Evolutionary conservation across 2,888 invertebrate species (phyloP).

Genomic region (Hololepta plana): DNA sequence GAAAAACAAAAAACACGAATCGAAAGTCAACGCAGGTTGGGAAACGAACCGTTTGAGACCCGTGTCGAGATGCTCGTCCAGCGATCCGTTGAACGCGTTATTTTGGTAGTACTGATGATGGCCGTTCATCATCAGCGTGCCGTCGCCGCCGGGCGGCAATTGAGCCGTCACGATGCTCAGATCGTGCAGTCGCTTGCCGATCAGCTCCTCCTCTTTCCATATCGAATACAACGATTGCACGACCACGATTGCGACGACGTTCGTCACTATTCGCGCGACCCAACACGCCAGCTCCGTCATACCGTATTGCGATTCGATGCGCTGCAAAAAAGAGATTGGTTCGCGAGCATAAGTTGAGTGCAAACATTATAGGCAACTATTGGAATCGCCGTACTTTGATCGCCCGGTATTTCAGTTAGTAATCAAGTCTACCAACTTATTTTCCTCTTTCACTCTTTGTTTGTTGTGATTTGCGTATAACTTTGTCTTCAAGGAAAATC

Average conservation of each 20-base stretch:
- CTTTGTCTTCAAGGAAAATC: too few relatives aligned
- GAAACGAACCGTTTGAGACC: slow-evolving; percentile 14
- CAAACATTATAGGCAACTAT: too few relatives aligned
- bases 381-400: too few relatives aligned
- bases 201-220: slow-evolving; percentile 34
- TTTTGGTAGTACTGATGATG: slow-evolving; percentile 21
- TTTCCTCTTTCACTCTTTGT: too few relatives aligned
- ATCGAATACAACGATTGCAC: slow-evolving; percentile 31
- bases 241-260: slow-evolving; percentile 29
- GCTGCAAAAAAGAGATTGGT: slow-evolving; percentile 19
- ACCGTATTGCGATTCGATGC: slow-evolving; percentile 28
- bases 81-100: slow-evolving; percentile 22
- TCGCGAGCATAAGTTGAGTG: slow-evolving; percentile 1
- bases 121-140: too few relatives aligned
- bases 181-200: slow-evolving; percentile 28
- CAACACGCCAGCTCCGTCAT: slow-evolving; percentile 31
- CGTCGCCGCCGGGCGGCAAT: too few relatives aligned
- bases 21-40: neutral
- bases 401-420: too few relatives aligned
- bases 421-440: too few relatives aligned
- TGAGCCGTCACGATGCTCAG: too few relatives aligned
- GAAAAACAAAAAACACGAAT: neutral
- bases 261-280: slow-evolving; percentile 27
- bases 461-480: too few relatives aligned
- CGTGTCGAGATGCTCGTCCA: slow-evolving; percentile 19